phyloP scores from a whole-genome alignment of 2,797 vertebrate genomes.

The Cyclura pinguis region DNA sequence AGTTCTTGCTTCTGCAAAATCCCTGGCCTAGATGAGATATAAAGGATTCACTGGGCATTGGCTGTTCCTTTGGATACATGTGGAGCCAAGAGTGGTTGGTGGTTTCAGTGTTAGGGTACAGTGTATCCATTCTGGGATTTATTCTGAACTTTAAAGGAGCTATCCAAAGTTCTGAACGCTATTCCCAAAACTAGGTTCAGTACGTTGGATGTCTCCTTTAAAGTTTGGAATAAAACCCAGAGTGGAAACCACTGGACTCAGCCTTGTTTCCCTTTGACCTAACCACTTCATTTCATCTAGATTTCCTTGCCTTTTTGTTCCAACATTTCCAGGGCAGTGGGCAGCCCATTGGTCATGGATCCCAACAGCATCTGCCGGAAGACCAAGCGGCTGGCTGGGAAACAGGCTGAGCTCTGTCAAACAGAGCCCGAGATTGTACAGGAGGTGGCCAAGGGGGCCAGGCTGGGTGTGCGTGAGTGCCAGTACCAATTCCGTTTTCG shows the following conservation, averaged over 20 bases:
- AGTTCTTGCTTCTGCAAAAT: background rate
- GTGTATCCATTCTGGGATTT: too few species aligned
- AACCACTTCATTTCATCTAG: background rate
- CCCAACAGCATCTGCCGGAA: slow-evolving; percentile 99
- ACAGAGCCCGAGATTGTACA: slow-evolving; percentile 95
- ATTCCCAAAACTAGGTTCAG: too few species aligned
- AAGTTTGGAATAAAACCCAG: too few species aligned
- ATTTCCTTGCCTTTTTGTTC: slow-evolving; percentile 67
- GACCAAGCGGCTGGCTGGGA: slow-evolving; percentile 92
- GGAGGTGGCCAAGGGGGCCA: slow-evolving; percentile 95
- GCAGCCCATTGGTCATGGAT: slow-evolving; percentile 99
- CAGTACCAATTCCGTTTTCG: slow-evolving; percentile 98
- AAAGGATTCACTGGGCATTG: background rate
- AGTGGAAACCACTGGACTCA: too few species aligned
- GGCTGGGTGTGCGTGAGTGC: slow-evolving; percentile 94
- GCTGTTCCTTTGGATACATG: too few species aligned
- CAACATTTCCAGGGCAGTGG: slow-evolving; percentile 91
- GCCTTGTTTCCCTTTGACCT: background rate
- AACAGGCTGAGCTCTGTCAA: slow-evolving; percentile 96
- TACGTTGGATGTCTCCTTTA: too few species aligned
- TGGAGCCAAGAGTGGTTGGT: background rate
- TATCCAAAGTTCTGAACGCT: too few species aligned
- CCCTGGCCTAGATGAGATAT: background rate
- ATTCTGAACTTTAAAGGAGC: too few species aligned
- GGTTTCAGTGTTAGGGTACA: too few species aligned